Base-by-base conservation (phyloP, 1,140 invertebrate species). In the Plectrocnemia conspersa region DNA sequence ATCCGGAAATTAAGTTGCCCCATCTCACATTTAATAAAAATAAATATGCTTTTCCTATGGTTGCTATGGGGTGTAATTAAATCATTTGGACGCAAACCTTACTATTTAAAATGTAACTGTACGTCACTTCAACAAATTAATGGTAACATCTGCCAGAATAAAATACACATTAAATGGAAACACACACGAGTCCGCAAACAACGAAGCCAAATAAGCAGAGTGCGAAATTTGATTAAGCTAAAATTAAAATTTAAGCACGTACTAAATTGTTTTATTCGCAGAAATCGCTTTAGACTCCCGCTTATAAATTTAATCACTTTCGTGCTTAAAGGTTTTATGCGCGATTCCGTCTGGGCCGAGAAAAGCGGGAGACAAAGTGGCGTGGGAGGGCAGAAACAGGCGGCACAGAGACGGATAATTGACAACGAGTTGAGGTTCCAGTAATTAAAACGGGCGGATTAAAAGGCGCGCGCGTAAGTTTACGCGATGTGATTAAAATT, bases 371-470 rank as follows among this genome's bases (percentile, higher is more conserved):
- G 54, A 49, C 54, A 59, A 53, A 61, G 50, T 46, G 46, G 54
- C 15, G 59, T 23, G n/a, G 38, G 27, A 53, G 15, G 16, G 41
- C 47, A 36, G 45, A 19, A n/a, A n/a, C n/a, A n/a, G n/a, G n/a
- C n/a, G n/a, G n/a, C n/a, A 5, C 6, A 47, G 46, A 52, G 54
- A 46, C 52, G 59, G 46, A 25, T 54, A 61, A 61, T 61, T 61
- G 59, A 61, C 59, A 57, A 50, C 40, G 54, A 52, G 55, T 54
- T 54, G 59, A 54, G 59, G 55, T 57, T 53, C 38, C 52, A 57
- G 54, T 61, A 61, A 61, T 61, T 61, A 61, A 61, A 61, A 61
- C 59, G 38, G 59, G 52, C 55, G 52, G 59, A 61, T 61, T 61
- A 61, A 57, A 56, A 57, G 50, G 45, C 35, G 11, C 3, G 49